phyloP scores from a whole-genome alignment of 2,888 invertebrate genomes.

The Sarcophaga carnaria region DNA sequence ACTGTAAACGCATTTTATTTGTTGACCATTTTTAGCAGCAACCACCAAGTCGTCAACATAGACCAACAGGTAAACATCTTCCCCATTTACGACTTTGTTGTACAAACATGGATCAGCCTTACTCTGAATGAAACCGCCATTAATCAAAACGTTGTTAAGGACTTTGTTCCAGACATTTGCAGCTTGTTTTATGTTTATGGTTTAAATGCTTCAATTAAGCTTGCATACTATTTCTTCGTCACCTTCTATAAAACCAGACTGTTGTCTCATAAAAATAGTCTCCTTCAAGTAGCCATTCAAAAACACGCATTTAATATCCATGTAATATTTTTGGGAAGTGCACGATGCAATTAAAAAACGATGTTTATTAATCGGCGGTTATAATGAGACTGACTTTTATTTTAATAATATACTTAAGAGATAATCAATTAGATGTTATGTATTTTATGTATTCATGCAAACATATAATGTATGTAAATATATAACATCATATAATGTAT shows the following conservation, averaged over 20 bases:
- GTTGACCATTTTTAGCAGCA: neutral
- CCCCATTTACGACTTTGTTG: conserved; percentile 29
- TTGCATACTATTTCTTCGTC: conserved; percentile 18
- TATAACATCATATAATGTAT: too few relatives aligned
- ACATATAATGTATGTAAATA: too few relatives aligned
- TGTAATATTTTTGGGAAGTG: too few relatives aligned
- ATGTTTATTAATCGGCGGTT: too few relatives aligned
- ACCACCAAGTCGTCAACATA: conserved; percentile 38
- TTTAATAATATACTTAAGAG: too few relatives aligned
- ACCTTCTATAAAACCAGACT: conserved; percentile 42
- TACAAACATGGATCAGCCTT: conserved; percentile 62
- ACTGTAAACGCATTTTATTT: neutral
- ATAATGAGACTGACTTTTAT: too few relatives aligned
- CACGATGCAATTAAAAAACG: fast-evolving
- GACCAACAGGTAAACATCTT: conserved; percentile 3
- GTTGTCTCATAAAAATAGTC: conserved; percentile 49
- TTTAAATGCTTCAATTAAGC: conserved; percentile 40
- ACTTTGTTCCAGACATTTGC: too few relatives aligned
- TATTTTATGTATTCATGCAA: too few relatives aligned
- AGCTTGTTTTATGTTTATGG: too few relatives aligned
- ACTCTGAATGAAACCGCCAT: too few relatives aligned
- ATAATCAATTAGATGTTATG: too few relatives aligned
- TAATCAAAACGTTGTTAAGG: too few relatives aligned
- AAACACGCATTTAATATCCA: conserved; percentile 40
- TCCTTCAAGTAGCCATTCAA: conserved; percentile 8